Evolutionary conservation across 2,888 invertebrate genomes (phyloP).

Genomic region (Escarpia spicata): DNA sequence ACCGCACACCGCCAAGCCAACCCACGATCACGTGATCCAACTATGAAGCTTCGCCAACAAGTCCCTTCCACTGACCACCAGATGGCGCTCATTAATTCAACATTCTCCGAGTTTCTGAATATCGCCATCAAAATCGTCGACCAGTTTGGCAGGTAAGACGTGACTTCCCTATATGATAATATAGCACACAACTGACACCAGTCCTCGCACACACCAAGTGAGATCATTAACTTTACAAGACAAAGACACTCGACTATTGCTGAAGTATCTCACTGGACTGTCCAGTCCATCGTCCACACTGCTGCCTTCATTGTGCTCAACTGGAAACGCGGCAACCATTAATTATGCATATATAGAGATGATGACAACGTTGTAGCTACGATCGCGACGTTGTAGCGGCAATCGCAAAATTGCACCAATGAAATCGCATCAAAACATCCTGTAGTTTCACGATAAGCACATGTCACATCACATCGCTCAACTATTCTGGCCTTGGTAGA

Average conservation of each 20-base stretch:
- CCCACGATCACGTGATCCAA: neutral
- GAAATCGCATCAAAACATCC: neutral
- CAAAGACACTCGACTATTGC: neutral
- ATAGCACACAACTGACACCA: neutral
- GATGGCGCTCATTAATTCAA: neutral
- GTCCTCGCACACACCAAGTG: neutral
- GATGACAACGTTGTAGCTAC: neutral
- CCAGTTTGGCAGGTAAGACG: neutral
- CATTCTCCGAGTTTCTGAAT: neutral
- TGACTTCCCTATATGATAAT: neutral
- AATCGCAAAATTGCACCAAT: neutral
- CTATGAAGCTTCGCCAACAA: neutral
- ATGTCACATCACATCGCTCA: neutral
- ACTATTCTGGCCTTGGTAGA: neutral
- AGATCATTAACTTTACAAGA: neutral
- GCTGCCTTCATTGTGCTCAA: neutral
- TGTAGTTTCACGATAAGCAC: neutral
- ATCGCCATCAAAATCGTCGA: neutral
- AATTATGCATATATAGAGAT: neutral
- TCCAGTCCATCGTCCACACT: neutral
- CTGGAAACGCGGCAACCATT: neutral
- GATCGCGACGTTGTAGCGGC: neutral
- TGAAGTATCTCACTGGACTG: neutral
- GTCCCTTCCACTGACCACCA: neutral
- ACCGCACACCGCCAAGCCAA: neutral